phyloP scores from a whole-genome alignment of 2,888 invertebrate genomes.

The Drosophila limbata region DNA sequence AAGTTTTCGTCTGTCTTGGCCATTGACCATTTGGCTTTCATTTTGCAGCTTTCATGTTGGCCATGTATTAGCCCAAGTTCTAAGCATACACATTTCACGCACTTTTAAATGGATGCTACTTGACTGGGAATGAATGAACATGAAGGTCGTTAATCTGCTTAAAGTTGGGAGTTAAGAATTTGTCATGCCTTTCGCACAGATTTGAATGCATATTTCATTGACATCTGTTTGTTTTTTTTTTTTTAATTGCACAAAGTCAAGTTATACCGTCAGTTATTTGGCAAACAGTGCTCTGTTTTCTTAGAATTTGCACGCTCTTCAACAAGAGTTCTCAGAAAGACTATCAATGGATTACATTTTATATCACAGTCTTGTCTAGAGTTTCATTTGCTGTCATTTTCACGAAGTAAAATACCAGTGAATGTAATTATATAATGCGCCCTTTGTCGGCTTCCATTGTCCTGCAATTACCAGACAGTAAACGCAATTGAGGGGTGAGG shows the following conservation, averaged over 20 bases:
- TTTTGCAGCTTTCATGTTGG: conserved; percentile 24
- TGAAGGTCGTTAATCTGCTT: conserved; percentile 49
- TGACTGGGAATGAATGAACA: conserved; percentile 15
- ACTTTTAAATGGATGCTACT: conserved; percentile 19
- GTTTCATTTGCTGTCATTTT: conserved; percentile 13
- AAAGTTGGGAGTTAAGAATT: conserved; percentile 16
- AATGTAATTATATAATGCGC: conserved; percentile 43
- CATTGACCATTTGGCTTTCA: conserved; percentile 5
- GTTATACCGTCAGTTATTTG: background rate
- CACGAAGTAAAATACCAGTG: conserved; percentile 13
- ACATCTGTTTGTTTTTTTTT: conserved; percentile 17
- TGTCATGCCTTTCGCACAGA: conserved; percentile 4
- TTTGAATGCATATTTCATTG: conserved; percentile 17
- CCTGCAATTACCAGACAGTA: conserved; percentile 31
- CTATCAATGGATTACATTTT: conserved; percentile 11
- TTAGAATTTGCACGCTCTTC: conserved; percentile 5
- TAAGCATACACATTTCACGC: conserved; percentile 32
- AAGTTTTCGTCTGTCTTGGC: conserved; percentile 21
- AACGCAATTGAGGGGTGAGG: background rate
- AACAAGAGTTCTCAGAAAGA: background rate
- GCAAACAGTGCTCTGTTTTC: background rate
- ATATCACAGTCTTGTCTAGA: conserved; percentile 3
- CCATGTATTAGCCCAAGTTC: conserved; percentile 34
- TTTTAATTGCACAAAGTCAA: conserved; percentile 1
- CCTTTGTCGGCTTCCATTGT: conserved; percentile 23